A percentile compares a stretch with the other conserved stretches of the same genome.
These are phyloP conservation scores for Anthopleura xanthogrammica DNA, from an alignment of 92 coral and sea anemone genomes.

Conservation along the genomic window DNA sequence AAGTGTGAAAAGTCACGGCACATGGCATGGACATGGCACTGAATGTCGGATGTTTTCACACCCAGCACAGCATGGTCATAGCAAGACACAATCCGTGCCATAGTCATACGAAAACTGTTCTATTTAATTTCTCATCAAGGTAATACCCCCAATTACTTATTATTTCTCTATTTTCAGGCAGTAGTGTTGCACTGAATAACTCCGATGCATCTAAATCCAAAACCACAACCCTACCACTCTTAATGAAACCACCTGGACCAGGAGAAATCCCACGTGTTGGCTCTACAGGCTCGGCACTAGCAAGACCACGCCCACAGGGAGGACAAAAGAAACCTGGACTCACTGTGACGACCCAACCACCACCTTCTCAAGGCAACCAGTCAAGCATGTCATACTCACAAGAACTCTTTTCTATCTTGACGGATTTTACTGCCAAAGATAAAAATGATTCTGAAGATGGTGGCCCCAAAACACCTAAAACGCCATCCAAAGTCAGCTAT, in stretches of 20 bases:
- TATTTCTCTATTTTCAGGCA: neutral
- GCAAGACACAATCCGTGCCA: too few species aligned
- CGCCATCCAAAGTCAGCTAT: slow-evolving; percentile 50
- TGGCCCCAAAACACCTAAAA: slow-evolving; percentile 36
- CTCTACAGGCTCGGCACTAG: slow-evolving; percentile 69
- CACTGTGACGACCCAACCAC: slow-evolving; percentile 27
- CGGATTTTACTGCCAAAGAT: slow-evolving; percentile 50
- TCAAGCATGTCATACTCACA: slow-evolving; percentile 70
- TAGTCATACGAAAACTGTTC: too few species aligned
- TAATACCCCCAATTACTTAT: too few species aligned
- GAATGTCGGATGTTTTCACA: too few species aligned
- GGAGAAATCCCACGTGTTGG: slow-evolving; percentile 72
- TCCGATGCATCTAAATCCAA: slow-evolving; percentile 8
- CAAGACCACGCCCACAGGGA: slow-evolving; percentile 94
- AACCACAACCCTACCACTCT: slow-evolving; percentile 48
- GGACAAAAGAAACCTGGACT: slow-evolving; percentile 40
- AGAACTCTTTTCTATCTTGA: slow-evolving; percentile 72
- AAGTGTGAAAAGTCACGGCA: too few species aligned
- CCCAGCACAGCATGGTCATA: neutral
- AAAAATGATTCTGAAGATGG: slow-evolving; percentile 24
- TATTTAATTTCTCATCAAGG: too few species aligned
- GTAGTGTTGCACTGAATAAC: neutral
- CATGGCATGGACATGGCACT: too few species aligned
- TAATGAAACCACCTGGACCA: slow-evolving; percentile 85
- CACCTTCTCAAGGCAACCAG: slow-evolving; percentile 32